A percentile compares a stretch with the other conserved stretches of the same genome.
Evolutionary conservation across 1,140 invertebrate genomes (phyloP).

Genomic region (Cydia amplana): DNA sequence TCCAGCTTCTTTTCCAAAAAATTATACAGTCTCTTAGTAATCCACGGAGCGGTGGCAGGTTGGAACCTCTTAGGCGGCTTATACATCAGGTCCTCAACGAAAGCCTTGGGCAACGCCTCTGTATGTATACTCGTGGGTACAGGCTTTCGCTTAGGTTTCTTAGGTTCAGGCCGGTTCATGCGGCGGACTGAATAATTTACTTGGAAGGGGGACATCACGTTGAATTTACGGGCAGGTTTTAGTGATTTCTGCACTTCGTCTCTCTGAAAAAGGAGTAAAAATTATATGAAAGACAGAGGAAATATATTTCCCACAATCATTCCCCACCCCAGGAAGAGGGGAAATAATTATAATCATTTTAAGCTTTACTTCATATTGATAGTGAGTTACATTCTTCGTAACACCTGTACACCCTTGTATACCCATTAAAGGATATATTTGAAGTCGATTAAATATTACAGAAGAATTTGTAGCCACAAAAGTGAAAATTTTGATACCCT

Average conservation of each 20-base stretch:
- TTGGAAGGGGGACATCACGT: constrained; percentile 50
- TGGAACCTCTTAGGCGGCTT: constrained; percentile 66
- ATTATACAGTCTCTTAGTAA: constrained; percentile 65
- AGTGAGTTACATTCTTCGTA: too few relatives aligned
- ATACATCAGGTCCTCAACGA: constrained; percentile 65
- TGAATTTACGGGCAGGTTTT: constrained; percentile 45
- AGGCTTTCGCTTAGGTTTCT: constrained; percentile 34
- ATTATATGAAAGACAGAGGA: background rate
- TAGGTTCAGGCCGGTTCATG: constrained; percentile 26
- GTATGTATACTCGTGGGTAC: constrained; percentile 38
- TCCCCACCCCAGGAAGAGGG: too few relatives aligned
- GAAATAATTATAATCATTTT: too few relatives aligned
- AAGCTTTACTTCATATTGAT: too few relatives aligned
- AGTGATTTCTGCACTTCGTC: constrained; percentile 53
- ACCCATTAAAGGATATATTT: too few relatives aligned
- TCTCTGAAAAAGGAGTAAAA: constrained; percentile 49
- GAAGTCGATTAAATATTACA: too few relatives aligned
- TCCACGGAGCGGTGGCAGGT: constrained; percentile 62
- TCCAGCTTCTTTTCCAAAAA: constrained; percentile 68
- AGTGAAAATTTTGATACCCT: too few relatives aligned
- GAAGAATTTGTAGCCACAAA: too few relatives aligned
- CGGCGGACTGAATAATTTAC: constrained; percentile 38
- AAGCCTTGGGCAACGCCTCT: constrained; percentile 49
- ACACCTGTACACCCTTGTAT: too few relatives aligned
- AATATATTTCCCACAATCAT: too few relatives aligned